Evolutionary conservation across 2,888 invertebrate species (phyloP).

Genomic region (Pammene fasciana): DNA sequence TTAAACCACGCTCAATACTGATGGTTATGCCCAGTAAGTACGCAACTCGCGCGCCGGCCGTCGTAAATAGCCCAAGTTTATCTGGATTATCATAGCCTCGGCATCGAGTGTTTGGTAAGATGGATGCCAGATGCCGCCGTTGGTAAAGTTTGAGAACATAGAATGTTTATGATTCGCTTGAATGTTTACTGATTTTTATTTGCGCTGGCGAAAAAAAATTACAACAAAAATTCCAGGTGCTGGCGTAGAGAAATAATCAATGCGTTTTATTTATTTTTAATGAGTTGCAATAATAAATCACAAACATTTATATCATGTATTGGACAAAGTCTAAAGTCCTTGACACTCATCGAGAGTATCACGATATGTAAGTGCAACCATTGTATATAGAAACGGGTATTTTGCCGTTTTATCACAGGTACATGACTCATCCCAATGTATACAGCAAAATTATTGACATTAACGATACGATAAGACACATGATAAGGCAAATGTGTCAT

Average conservation of each 20-base stretch:
- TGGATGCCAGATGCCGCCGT: slow-evolving; percentile 35
- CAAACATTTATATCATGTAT: background rate
- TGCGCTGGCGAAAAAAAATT: background rate
- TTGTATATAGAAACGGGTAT: background rate
- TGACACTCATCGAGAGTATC: background rate
- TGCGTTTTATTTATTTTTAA: too few relatives aligned
- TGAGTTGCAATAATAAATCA: too few relatives aligned
- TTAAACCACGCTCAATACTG: slow-evolving; percentile 20
- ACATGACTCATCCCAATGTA: slow-evolving; percentile 5
- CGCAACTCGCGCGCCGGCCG: slow-evolving; percentile 25
- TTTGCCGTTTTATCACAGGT: slow-evolving; percentile 1
- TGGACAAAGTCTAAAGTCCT: slow-evolving; percentile 7
- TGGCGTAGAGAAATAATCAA: too few relatives aligned
- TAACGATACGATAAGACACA: slow-evolving; percentile 1
- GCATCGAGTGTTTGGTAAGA: slow-evolving; percentile 32
- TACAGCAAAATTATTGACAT: slow-evolving; percentile 2
- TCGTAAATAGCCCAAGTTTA: slow-evolving; percentile 35
- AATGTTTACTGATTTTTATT: background rate
- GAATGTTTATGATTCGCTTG: slow-evolving; percentile 6
- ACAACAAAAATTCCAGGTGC: background rate
- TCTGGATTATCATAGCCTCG: slow-evolving; percentile 41
- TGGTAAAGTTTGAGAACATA: slow-evolving; percentile 19
- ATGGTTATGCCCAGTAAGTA: slow-evolving; percentile 22
- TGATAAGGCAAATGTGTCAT: slow-evolving; percentile 2
- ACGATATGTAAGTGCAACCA: background rate